Conservation (phyloP, 2,797 vertebrate species). For the Pseudomugil gertrudae region DNA sequence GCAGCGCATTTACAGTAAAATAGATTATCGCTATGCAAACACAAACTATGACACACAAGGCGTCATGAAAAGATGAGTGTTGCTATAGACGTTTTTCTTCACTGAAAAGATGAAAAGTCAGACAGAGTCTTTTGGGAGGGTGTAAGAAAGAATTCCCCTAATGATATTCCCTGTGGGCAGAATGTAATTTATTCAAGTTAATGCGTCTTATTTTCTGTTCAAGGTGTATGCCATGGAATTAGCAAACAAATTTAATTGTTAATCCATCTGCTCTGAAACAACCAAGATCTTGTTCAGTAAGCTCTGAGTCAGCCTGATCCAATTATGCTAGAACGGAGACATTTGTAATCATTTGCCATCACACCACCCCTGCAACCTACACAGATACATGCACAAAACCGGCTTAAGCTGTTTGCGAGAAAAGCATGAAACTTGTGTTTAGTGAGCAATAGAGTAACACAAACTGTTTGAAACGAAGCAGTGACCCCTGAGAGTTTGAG, state of each 20-base stretch:
- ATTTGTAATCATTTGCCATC: constrained; percentile 81
- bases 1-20: constrained; percentile 58
- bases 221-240: constrained; percentile 77
- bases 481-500: constrained; percentile 74
- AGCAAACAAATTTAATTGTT: constrained; percentile 82
- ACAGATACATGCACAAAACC: constrained; percentile 61
- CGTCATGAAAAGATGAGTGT: constrained; percentile 57
- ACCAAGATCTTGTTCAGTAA: constrained; percentile 80
- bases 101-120: constrained; percentile 68
- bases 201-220: constrained; percentile 77
- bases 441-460: constrained; percentile 61
- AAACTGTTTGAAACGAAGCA: constrained; percentile 77
- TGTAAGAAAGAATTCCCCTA: constrained; percentile 72
- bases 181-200: constrained; percentile 78
- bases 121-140: constrained; percentile 71
- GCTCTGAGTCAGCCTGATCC: constrained; percentile 82
- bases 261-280: constrained; percentile 81
- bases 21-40: constrained; percentile 57
- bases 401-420: constrained; percentile 62
- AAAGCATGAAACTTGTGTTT: constrained; percentile 70
- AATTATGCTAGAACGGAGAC: constrained; percentile 81
- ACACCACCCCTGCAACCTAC: constrained; percentile 69
- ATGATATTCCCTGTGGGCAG: constrained; percentile 77
- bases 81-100: constrained; percentile 41
- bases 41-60: constrained; percentile 48